Percentiles rank a stretch among this genome's conserved stretches.
phyloP scores from a whole-genome alignment of 2,888 invertebrate species.

The Rhagonycha fulva region DNA sequence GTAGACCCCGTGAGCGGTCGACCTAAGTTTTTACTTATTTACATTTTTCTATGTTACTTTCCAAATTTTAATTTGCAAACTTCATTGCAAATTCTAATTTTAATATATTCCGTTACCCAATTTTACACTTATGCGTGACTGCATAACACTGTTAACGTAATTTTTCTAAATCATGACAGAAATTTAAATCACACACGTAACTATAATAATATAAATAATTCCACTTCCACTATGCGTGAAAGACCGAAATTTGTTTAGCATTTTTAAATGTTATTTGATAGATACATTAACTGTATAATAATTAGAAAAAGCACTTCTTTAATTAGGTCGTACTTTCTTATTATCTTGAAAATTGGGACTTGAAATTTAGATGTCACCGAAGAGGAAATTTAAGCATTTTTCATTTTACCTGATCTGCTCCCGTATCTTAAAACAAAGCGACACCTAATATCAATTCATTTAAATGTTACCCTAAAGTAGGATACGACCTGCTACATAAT shows the following conservation, averaged over 20 bases:
- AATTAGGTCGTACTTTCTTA: too few relatives aligned
- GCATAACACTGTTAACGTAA: neutral
- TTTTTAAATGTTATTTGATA: too few relatives aligned
- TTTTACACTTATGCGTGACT: neutral
- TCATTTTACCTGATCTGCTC: neutral
- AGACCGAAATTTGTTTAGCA: too few relatives aligned
- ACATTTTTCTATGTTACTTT: neutral
- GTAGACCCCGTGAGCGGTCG: neutral
- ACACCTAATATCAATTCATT: slow-evolving; percentile 2
- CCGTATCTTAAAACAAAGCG: neutral
- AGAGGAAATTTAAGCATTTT: too few relatives aligned
- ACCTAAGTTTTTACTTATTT: neutral
- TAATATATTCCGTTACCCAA: neutral
- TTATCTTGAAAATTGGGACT: too few relatives aligned
- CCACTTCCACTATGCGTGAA: too few relatives aligned
- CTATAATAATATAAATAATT: too few relatives aligned
- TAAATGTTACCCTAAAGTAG: neutral
- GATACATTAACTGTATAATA: too few relatives aligned
- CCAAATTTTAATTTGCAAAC: neutral
- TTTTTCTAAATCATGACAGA: neutral
- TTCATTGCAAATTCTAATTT: neutral
- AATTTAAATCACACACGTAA: neutral
- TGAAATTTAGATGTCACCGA: too few relatives aligned
- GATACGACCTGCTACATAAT: neutral
- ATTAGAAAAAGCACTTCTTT: too few relatives aligned